Conservation (phyloP, 2,888 invertebrate species). For the Drosophila phalerata region DNA sequence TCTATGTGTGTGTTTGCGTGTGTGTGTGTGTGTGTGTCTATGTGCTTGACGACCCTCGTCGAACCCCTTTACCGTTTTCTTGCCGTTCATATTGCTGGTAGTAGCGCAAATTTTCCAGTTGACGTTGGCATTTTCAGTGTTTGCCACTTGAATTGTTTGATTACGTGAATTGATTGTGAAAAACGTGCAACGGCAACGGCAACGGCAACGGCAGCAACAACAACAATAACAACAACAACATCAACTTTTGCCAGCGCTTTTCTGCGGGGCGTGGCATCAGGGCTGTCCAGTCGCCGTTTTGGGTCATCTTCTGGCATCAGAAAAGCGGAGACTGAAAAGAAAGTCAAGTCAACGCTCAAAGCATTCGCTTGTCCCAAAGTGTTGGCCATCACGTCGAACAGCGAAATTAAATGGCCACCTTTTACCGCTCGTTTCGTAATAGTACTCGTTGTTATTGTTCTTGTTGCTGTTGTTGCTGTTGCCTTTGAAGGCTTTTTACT, state of each 20-base stretch:
- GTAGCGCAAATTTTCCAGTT: slow-evolving; percentile 82
- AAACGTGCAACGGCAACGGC: slow-evolving; percentile 78
- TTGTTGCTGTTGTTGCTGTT: slow-evolving; percentile 4
- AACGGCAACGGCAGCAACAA: slow-evolving; percentile 46
- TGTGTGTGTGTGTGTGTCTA: slow-evolving; percentile 11
- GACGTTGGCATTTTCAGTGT: slow-evolving; percentile 84
- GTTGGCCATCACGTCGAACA: slow-evolving; percentile 61
- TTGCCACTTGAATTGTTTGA: slow-evolving; percentile 85
- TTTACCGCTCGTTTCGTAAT: slow-evolving; percentile 43
- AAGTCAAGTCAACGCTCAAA: slow-evolving; percentile 51
- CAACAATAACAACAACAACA: slow-evolving; percentile 38
- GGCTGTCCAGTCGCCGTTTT: slow-evolving; percentile 7
- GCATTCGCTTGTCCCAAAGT: slow-evolving; percentile 44
- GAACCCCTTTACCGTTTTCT: slow-evolving; percentile 15
- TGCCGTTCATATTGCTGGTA: slow-evolving; percentile 42
- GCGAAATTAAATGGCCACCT: slow-evolving; percentile 72
- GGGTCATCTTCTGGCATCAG: slow-evolving; percentile 53
- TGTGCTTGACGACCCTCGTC: slow-evolving; percentile 11
- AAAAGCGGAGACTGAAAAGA: slow-evolving; percentile 35
- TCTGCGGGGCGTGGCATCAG: slow-evolving; percentile 15
- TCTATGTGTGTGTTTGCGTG: slow-evolving; percentile 15
- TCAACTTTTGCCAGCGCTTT: slow-evolving; percentile 39
- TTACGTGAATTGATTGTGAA: slow-evolving; percentile 83
- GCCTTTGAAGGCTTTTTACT: slow-evolving; percentile 62
- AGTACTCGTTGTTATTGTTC: slow-evolving; percentile 10